These are phyloP conservation scores for Sylvicola fuscatus DNA, from an alignment of 2,888 invertebrate genomes.

Conservation along the genomic window DNA sequence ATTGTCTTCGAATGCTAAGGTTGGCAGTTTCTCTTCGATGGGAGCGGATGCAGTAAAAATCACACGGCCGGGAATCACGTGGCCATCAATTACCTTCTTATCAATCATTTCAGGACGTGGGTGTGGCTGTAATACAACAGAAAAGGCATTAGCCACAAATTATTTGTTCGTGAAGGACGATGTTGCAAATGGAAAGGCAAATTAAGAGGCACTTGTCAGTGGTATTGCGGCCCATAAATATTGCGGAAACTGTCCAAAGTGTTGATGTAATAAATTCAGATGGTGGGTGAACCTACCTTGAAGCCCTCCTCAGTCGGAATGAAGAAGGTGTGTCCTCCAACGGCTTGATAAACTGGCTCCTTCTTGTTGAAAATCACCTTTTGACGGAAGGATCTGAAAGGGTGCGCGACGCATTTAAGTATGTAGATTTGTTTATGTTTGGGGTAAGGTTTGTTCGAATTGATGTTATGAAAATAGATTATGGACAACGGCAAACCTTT, in stretches of 20 bases:
- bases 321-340: conserved; percentile 72
- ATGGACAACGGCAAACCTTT: too few species aligned
- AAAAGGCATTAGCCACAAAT: conserved; percentile 3
- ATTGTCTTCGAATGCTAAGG: conserved; percentile 63
- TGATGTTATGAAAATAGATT: too few species aligned
- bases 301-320: conserved; percentile 81
- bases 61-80: conserved; percentile 71
- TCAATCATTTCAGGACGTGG: conserved; percentile 57
- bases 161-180: neutral
- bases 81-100: conserved; percentile 70
- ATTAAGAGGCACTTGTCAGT: neutral
- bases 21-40: conserved; percentile 51
- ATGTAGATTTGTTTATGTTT: neutral
- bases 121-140: conserved; percentile 31
- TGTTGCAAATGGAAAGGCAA: neutral
- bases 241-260: too few species aligned
- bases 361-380: conserved; percentile 52
- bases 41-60: conserved; percentile 69
- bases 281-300: conserved; percentile 42
- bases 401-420: neutral
- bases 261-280: too few species aligned
- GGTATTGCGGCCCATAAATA: too few species aligned
- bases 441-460: neutral
- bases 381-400: conserved; percentile 47
- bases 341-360: conserved; percentile 51